A percentile compares a stretch with the other conserved stretches of the same genome.
These are phyloP conservation scores for Drosophila tanythrix DNA, from an alignment of 2,888 invertebrate species.

Conservation along the genomic window DNA sequence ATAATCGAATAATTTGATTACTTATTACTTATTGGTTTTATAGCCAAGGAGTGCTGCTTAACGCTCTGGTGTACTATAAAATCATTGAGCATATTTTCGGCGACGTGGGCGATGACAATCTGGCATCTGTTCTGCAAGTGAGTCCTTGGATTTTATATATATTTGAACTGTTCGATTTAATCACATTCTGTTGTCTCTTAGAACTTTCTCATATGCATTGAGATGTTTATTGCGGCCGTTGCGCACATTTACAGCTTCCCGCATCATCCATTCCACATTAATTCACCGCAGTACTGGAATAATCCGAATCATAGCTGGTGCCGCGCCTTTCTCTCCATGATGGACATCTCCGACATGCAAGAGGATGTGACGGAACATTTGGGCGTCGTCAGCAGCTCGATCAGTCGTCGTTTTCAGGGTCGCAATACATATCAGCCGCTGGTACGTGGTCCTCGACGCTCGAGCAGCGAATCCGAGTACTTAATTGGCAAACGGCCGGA, in stretches of 20 bases:
- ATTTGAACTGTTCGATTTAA: background rate
- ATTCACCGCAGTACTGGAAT: conserved; percentile 86
- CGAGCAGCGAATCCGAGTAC: conserved; percentile 86
- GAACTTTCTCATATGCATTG: conserved; percentile 98
- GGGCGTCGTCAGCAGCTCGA: conserved; percentile 93
- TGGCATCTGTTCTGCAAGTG: conserved; percentile 94
- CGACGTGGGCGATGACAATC: conserved; percentile 88
- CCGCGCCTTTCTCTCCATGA: conserved; percentile 95
- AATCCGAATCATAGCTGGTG: conserved; percentile 87
- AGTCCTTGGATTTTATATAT: conserved; percentile 25
- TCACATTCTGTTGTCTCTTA: conserved; percentile 84
- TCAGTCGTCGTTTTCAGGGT: conserved; percentile 92
- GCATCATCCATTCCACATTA: conserved; percentile 92
- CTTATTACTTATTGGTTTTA: background rate
- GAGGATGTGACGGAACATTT: conserved; percentile 97
- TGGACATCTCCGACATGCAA: conserved; percentile 98
- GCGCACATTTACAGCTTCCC: conserved; percentile 98
- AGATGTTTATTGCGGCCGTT: conserved; percentile 98
- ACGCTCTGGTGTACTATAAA: conserved; percentile 92
- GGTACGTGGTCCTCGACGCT: conserved; percentile 88
- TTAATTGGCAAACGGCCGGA: conserved; percentile 80
- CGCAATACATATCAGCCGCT: conserved; percentile 90
- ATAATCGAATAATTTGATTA: background rate
- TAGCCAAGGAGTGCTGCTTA: conserved; percentile 96
- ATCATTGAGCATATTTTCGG: conserved; percentile 92